Conservation (phyloP, 2,797 vertebrate genomes). For the Helostoma temminkii region DNA sequence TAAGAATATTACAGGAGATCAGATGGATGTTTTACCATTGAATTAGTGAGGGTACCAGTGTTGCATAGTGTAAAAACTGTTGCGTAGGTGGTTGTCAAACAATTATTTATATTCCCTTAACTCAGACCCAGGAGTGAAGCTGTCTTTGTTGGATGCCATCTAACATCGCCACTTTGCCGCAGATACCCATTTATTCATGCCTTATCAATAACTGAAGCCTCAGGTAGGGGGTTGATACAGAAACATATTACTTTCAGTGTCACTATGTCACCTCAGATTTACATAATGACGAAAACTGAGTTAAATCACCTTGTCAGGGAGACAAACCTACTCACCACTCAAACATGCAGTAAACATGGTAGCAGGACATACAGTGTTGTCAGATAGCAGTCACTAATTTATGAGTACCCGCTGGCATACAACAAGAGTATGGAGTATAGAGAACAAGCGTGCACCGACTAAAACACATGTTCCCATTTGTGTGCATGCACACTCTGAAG, state of each 20-base stretch:
- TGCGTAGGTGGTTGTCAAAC: constrained; percentile 42
- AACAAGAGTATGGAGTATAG: constrained; percentile 35
- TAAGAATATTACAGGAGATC: too few relatives aligned
- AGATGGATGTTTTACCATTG: constrained; percentile 8
- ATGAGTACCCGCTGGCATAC: constrained; percentile 30
- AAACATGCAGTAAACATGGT: constrained; percentile 2
- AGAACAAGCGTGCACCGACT: constrained; percentile 27
- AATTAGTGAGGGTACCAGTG: not conserved
- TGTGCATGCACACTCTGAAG: constrained; percentile 2
- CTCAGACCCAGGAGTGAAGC: constrained; percentile 31
- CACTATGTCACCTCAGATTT: constrained; percentile 50
- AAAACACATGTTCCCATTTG: not conserved
- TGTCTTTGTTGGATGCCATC: constrained; percentile 45
- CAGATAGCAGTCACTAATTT: constrained; percentile 47
- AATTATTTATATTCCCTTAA: constrained; percentile 28
- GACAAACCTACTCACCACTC: constrained; percentile 20
- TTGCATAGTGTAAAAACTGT: not conserved
- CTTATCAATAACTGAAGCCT: constrained; percentile 69
- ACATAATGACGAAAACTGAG: constrained; percentile 45
- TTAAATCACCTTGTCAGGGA: constrained; percentile 50
- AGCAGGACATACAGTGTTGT: constrained; percentile 32
- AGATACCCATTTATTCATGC: constrained; percentile 59
- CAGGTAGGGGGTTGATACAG: constrained; percentile 24
- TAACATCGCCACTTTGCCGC: constrained; percentile 25
- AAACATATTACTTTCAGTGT: constrained; percentile 36